phyloP scores from a whole-genome alignment of 1,140 invertebrate genomes.

The Drosophila triauraria region DNA sequence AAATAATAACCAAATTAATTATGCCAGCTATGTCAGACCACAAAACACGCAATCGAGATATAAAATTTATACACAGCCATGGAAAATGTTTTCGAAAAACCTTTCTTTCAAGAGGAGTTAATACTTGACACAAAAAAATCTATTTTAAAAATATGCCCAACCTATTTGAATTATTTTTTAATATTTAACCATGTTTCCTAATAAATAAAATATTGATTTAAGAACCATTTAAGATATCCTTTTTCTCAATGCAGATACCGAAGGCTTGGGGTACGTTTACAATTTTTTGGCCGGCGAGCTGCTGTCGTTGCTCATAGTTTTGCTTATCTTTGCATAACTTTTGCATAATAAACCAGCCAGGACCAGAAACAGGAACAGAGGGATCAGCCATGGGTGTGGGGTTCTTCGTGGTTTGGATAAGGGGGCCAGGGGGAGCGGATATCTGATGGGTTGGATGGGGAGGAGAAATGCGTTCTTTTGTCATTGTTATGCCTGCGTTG shows the following conservation, averaged over 20 bases:
- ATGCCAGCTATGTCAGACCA: neutral
- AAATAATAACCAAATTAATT: neutral
- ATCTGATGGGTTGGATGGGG: constrained; percentile 34
- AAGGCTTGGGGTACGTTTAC: constrained; percentile 29
- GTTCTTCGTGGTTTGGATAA: neutral
- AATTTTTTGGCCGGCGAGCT: constrained; percentile 74
- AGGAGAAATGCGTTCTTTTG: constrained; percentile 74
- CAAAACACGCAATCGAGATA: neutral
- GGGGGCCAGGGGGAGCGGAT: neutral
- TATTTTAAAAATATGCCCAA: too few relatives aligned
- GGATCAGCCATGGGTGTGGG: constrained; percentile 8
- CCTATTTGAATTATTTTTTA: too few relatives aligned
- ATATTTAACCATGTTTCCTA: too few relatives aligned
- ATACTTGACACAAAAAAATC: neutral
- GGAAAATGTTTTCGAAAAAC: too few relatives aligned
- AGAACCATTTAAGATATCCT: neutral
- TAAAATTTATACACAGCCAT: neutral
- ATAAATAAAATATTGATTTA: neutral
- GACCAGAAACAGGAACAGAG: constrained; percentile 42
- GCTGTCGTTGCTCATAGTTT: constrained; percentile 82
- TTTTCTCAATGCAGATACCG: constrained; percentile 13
- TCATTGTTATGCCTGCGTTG: constrained; percentile 70
- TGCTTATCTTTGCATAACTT: constrained; percentile 84
- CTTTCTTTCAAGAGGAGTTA: too few relatives aligned
- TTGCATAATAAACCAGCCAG: constrained; percentile 83